Percentiles rank a stretch among this genome's conserved stretches.
Conservation (phyloP, 2,888 invertebrate species). For the Timema cristinae region DNA sequence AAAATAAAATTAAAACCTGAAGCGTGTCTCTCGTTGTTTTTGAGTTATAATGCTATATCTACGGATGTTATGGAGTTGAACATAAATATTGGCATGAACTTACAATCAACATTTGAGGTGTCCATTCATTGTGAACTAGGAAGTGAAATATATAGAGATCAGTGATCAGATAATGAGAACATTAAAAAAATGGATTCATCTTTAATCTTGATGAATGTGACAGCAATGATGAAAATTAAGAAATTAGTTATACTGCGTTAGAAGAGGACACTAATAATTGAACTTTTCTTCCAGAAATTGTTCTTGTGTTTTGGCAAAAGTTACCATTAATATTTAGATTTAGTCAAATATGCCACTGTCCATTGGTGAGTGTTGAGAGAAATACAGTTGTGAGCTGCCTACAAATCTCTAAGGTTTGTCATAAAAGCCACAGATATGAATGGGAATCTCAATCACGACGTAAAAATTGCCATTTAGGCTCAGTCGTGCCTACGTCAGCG, state of each 20-base stretch:
- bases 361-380: not conserved
- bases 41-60: not conserved
- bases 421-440: too few relatives aligned
- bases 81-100: too few relatives aligned
- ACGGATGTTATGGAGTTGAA: too few relatives aligned
- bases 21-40: not conserved
- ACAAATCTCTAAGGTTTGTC: not conserved
- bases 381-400: not conserved
- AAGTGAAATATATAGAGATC: not conserved
- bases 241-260: not conserved
- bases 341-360: constrained; percentile 13
- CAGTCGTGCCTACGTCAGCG: too few relatives aligned
- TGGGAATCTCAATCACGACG: constrained; percentile 6
- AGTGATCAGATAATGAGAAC: not conserved
- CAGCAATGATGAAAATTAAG: not conserved
- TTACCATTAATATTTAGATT: not conserved
- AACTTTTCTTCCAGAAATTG: not conserved
- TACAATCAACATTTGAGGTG: not conserved
- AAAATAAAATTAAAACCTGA: not conserved
- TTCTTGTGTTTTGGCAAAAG: constrained; percentile 12
- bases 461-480: constrained; percentile 1
- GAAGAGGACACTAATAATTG: not conserved
- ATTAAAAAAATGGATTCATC: not conserved
- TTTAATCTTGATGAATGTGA: not conserved
- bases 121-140: not conserved